Evolutionary conservation across 2,113 vertebrate genomes (phyloP), one percentile per base, ranked within the genome.

Genomic region (Labeo catla): DNA sequence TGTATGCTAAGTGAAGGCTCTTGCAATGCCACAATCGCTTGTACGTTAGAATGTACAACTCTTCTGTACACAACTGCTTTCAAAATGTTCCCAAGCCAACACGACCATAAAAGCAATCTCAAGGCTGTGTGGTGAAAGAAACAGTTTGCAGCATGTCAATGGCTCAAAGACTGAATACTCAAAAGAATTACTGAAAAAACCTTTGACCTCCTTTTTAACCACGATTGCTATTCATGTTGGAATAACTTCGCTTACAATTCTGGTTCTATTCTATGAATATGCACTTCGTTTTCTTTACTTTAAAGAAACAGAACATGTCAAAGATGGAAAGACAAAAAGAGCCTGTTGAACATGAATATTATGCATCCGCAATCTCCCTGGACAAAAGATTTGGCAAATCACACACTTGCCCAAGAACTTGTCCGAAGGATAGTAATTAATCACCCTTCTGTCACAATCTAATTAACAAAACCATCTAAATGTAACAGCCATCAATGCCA

Each of bases 211-310:
- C 91, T 89, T 88, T 28, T 92, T 91, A 92, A 92, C 89, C 86
- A 91, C 93, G 91, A 90, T 90, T 90, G 88, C 91, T 90, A 88
- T 90, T 91, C 90, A 90, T 91, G 87, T 84, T 92, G 91, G 92
- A 94, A 94, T 92, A 92, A 92, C 92, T 91, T 91, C 89, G 91
- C 91, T 89, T 90, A 88, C 91, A 74, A 87, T 91, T 92, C 91
- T 95, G 93, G 94, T 93, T 90, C 91, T 91, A 94, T 93, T 94
- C 90, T 90, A 91, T 89, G 91, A 92, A 89, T 93, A 91, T 94
- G 92, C 92, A 92, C 94, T 94, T 94, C 91, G 91, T 92, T 94
- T 94, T 93, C 91, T 92, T 93, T 94, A 93, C 90, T 92, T 92
- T 94, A 92, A 39, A 50, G 16, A 84, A 11, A n/a, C 13, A 47